Evolutionary conservation across 2,888 invertebrate genomes (phyloP).

Genomic region (Eucriotettix oculatus): DNA sequence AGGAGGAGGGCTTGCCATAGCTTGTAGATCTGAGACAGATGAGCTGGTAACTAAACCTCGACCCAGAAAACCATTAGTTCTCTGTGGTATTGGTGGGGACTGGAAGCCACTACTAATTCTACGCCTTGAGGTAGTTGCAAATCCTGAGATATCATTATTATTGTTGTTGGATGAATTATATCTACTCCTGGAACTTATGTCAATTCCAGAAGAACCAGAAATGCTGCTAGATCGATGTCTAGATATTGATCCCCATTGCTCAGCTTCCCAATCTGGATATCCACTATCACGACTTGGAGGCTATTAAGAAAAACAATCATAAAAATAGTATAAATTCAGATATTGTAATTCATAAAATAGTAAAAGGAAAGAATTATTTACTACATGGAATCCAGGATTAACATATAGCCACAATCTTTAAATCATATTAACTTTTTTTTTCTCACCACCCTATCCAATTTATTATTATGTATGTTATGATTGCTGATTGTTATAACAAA

Average conservation of each 20-base stretch:
- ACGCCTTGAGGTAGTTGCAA: slow-evolving; percentile 6
- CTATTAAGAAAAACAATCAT: slow-evolving; percentile 14
- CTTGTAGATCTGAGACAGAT: slow-evolving; percentile 11
- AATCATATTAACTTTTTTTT: no score
- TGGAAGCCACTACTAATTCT: slow-evolving; percentile 8
- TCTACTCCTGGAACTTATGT: slow-evolving; percentile 23
- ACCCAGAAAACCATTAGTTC: slow-evolving; percentile 4
- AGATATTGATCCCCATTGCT: slow-evolving; percentile 13
- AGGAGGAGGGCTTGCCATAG: slow-evolving; percentile 4
- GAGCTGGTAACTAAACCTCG: slow-evolving; percentile 7
- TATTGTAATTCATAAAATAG: no score
- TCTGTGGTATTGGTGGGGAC: background rate
- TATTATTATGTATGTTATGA: no score
- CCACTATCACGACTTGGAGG: slow-evolving; percentile 27
- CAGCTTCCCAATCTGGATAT: slow-evolving; percentile 29
- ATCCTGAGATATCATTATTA: slow-evolving; percentile 6
- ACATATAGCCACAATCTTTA: no score
- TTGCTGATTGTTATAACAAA: no score
- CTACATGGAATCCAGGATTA: no score
- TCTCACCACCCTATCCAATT: no score
- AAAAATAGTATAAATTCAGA: no score
- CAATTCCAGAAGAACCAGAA: slow-evolving; percentile 22
- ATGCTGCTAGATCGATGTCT: slow-evolving; percentile 24
- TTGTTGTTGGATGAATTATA: slow-evolving; percentile 21
- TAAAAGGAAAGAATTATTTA: no score